A percentile compares a stretch with the other conserved stretches of the same genome.
These are phyloP conservation scores for Tachycineta bicolor DNA, from an alignment of 2,113 vertebrate species.

Conservation along the genomic window DNA sequence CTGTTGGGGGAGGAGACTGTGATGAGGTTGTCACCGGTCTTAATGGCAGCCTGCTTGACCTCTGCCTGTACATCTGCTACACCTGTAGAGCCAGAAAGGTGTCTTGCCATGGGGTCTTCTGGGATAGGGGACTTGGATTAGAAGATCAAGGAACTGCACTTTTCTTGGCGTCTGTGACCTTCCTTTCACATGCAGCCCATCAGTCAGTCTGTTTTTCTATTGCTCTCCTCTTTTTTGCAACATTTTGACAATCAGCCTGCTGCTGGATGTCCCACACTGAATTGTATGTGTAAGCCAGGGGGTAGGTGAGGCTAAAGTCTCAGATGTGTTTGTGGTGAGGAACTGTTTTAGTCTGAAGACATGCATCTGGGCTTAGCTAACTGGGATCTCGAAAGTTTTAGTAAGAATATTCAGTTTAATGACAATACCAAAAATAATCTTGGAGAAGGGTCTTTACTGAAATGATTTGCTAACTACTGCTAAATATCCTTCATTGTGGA, in stretches of 20 bases:
- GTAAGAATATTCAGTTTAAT: background rate
- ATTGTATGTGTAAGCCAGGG: background rate
- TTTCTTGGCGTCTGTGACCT: background rate
- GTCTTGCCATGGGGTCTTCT: background rate
- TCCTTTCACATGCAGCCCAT: background rate
- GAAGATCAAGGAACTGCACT: background rate
- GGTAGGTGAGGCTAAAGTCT: background rate
- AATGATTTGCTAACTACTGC: background rate
- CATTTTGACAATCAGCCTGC: background rate
- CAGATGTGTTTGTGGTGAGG: background rate
- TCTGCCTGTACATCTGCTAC: background rate
- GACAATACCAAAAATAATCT: background rate
- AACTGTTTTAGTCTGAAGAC: background rate
- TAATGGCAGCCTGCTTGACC: background rate
- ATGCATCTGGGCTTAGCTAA: background rate
- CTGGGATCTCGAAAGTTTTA: background rate
- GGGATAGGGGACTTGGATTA: background rate
- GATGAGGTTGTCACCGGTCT: background rate
- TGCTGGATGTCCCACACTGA: background rate
- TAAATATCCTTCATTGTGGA: background rate
- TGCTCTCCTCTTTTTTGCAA: background rate
- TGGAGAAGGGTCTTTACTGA: background rate
- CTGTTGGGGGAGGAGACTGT: background rate
- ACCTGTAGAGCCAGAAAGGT: background rate
- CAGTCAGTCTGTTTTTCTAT: background rate